Evolutionary conservation across 2,888 invertebrate genomes (phyloP), one percentile per base, ranked within the genome.

Genomic region (Cyaniris semiargus): DNA sequence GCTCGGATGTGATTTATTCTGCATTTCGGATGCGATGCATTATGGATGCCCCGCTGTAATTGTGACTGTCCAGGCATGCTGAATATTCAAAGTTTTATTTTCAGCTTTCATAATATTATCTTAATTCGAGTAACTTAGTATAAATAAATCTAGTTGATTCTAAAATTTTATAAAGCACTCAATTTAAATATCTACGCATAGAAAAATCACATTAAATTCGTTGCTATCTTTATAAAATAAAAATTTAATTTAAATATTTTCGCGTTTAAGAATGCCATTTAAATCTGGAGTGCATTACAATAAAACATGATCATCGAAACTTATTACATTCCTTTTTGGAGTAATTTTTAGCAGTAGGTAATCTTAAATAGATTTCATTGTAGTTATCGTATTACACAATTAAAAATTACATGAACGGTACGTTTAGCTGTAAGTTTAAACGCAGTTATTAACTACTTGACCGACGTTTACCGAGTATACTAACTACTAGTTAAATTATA

Each of bases 1-100:
- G 88, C 89, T 84, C 87, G 87, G 86, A 86, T 88, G 85, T 86
- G 85, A 84, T 89, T 88, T 88, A 87, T 87, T 87, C 85, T 84
- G 85, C 86, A 84, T 83, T 85, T 81, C 79, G 81, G 83, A 81
- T 81, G 81, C 79, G 80, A 84, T 91, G 91, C 90, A 91, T 90
- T 87, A 90, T 90, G 87, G 85, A 86, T 86, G 79, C 79, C 81
- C 79, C 77, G 53, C 76, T 70, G 31, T 71, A 71, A 71, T 71
- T 71, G 71, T 71, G 44, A 38, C 71, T 74, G 72, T 72, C 23
- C 23, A 23, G 27, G 18, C 44, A 15, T n/a, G 44, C 21, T 74
- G 74, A 74, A 74, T 74, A 74, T 74, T 74, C 27, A 74, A 13
- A 48, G 27, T 53, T 74, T 34, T 71, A 71, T 38, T 66, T 31